Conservation (phyloP, 2,113 vertebrate species). For the Eleginops maclovinus region DNA sequence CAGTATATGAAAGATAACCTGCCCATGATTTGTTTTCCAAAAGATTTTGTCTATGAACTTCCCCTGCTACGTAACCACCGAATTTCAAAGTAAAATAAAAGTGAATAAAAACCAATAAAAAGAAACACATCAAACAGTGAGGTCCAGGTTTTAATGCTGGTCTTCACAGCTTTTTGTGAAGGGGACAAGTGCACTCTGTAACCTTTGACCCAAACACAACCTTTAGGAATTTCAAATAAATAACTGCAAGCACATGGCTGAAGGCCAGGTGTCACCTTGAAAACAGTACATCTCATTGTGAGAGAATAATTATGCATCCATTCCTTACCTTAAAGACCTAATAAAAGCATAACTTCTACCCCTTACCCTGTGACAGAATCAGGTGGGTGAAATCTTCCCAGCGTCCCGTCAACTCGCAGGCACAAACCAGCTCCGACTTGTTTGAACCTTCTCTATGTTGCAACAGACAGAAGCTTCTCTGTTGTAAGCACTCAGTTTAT, state of each 20-base stretch:
- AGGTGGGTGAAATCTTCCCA: constrained; percentile 2
- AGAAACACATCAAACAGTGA: neutral
- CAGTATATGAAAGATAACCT: neutral
- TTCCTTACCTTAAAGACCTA: neutral
- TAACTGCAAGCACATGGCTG: neutral
- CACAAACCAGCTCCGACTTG: constrained; percentile 62
- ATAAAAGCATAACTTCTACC: neutral
- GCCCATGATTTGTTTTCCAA: neutral
- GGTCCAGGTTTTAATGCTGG: neutral
- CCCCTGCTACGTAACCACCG: neutral
- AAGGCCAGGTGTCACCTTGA: neutral
- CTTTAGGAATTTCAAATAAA: constrained; percentile 7
- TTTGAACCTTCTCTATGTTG: constrained; percentile 12
- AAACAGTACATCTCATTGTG: neutral
- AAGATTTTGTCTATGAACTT: neutral
- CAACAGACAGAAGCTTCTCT: constrained; percentile 58
- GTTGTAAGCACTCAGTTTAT: constrained; percentile 17
- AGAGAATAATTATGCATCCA: neutral
- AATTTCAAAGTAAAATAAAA: neutral
- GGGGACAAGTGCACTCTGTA: neutral
- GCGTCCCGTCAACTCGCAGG: neutral
- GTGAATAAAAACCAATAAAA: neutral
- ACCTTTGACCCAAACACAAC: constrained; percentile 23
- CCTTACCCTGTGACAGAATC: neutral
- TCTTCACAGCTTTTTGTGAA: neutral